phyloP scores from a whole-genome alignment of 2,888 invertebrate genomes.

The Pachliopta kotzebuea region DNA sequence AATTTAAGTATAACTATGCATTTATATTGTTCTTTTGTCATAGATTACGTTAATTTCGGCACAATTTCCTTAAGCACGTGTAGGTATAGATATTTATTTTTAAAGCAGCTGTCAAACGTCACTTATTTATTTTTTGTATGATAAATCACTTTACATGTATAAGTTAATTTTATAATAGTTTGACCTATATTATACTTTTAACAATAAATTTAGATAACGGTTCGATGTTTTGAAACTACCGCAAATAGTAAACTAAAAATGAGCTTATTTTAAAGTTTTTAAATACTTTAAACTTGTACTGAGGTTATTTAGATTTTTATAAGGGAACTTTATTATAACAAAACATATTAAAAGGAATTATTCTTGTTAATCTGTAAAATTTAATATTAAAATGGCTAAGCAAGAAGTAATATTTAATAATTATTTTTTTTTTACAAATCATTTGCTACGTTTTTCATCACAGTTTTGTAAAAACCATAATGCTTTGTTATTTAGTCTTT shows the following conservation, averaged over 20 bases:
- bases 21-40: slow-evolving; percentile 49
- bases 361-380: too few relatives aligned
- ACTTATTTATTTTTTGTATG: slow-evolving; percentile 44
- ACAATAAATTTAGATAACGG: slow-evolving; percentile 8
- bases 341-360: too few relatives aligned
- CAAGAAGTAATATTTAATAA: too few relatives aligned
- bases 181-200: not conserved
- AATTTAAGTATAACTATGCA: slow-evolving; percentile 37
- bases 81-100: slow-evolving; percentile 48
- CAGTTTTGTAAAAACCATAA: too few relatives aligned
- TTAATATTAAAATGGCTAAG: too few relatives aligned
- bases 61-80: slow-evolving; percentile 56
- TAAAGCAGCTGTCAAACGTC: slow-evolving; percentile 68
- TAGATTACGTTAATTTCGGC: slow-evolving; percentile 53
- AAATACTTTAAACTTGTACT: not conserved
- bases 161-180: not conserved
- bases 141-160: slow-evolving; percentile 1
- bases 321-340: too few relatives aligned
- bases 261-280: slow-evolving; percentile 9
- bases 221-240: slow-evolving; percentile 4
- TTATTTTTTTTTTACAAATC: too few relatives aligned
- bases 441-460: too few relatives aligned
- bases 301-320: not conserved
- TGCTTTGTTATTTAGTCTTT: too few relatives aligned
- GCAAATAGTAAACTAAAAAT: slow-evolving; percentile 10